Conservation (phyloP, 2,113 vertebrate species). For the Nothocercus nigrocapillus region DNA sequence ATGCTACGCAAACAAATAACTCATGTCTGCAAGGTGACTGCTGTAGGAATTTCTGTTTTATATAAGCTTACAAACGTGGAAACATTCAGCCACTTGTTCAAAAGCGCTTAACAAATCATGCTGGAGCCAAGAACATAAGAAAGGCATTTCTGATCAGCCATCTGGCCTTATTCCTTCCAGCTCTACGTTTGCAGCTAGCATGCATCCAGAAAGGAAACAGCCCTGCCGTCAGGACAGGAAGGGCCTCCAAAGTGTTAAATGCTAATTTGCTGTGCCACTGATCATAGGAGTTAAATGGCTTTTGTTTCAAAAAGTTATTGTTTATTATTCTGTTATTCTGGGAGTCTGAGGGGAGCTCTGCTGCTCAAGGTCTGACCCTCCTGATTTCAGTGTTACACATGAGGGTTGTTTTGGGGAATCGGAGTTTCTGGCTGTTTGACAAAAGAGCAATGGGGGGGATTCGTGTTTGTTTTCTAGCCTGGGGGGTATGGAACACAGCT, state of each 20-base stretch:
- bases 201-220: neutral
- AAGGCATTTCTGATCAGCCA: neutral
- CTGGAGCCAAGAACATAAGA: neutral
- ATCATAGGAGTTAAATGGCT: neutral
- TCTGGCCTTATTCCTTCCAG: neutral
- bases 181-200: neutral
- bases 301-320: neutral
- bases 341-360: neutral
- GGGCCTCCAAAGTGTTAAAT: neutral
- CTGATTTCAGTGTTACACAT: neutral
- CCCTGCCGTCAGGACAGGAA: neutral
- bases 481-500: neutral
- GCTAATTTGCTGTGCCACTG: neutral
- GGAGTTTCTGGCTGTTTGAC: neutral
- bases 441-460: neutral
- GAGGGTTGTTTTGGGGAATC: neutral
- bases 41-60: neutral
- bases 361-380: neutral
- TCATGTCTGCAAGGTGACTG: neutral
- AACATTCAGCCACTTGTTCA: neutral
- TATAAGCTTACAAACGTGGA: neutral
- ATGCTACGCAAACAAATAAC: neutral
- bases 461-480: neutral
- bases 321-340: neutral
- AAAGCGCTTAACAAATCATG: neutral